Conservation (phyloP, 2,888 invertebrate species). For the Callyntrura sp. region DNA sequence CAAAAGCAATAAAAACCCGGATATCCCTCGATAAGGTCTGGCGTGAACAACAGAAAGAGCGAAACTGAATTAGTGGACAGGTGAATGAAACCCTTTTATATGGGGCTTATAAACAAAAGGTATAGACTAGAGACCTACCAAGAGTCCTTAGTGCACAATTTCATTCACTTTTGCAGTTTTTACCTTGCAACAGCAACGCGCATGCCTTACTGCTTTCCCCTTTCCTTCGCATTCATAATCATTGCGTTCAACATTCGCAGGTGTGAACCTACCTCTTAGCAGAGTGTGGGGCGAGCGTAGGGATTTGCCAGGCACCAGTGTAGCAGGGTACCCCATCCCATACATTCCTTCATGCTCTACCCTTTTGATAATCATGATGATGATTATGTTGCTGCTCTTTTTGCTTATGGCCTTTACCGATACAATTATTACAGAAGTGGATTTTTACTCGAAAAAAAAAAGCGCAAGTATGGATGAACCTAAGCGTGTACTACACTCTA, state of each 20-base stretch:
- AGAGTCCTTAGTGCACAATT: constrained; percentile 41
- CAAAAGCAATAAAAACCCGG: constrained; percentile 32
- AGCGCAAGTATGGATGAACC: constrained; percentile 22
- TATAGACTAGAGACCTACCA: constrained; percentile 66
- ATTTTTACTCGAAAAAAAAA: neutral
- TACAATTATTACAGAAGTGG: constrained; percentile 9
- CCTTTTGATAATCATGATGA: constrained; percentile 3
- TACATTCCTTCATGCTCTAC: constrained; percentile 32
- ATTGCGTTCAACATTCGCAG: constrained; percentile 30
- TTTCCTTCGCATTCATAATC: neutral
- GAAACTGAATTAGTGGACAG: constrained; percentile 84
- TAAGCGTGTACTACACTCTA: neutral
- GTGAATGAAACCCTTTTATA: constrained; percentile 83
- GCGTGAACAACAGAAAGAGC: constrained; percentile 78
- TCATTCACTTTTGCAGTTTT: constrained; percentile 32
- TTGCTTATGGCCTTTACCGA: neutral
- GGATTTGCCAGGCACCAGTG: constrained; percentile 3
- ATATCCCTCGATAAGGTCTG: constrained; percentile 50
- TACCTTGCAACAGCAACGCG: constrained; percentile 29
- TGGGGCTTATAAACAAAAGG: constrained; percentile 79
- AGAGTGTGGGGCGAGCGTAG: neutral
- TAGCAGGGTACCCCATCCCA: constrained; percentile 51
- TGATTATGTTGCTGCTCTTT: constrained; percentile 3
- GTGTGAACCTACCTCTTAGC: neutral
- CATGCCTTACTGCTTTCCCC: constrained; percentile 59